Conservation (phyloP, 2,113 vertebrate genomes). For the Forbesichthys agassizii region DNA sequence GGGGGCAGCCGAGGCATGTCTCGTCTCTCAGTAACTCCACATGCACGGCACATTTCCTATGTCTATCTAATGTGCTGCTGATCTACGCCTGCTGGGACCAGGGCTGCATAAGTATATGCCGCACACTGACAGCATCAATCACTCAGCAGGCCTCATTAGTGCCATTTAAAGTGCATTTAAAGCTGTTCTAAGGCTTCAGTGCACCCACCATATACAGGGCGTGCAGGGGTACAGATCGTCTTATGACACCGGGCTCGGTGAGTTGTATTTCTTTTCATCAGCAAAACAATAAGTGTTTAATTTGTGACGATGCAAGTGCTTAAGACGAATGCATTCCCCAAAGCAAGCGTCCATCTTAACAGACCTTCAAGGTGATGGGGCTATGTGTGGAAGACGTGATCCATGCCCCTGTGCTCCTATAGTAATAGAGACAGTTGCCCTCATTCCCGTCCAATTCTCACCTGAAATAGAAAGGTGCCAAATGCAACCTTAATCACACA, state of each 20-base stretch:
- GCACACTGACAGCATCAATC: slow-evolving; percentile 75
- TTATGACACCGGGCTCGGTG: slow-evolving; percentile 20
- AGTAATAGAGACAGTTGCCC: slow-evolving; percentile 72
- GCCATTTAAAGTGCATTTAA: slow-evolving; percentile 78
- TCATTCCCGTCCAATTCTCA: slow-evolving; percentile 73
- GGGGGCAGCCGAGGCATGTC: slow-evolving; percentile 55
- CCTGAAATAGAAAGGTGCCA: slow-evolving; percentile 73
- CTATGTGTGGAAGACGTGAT: slow-evolving; percentile 34
- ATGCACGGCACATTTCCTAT: slow-evolving; percentile 68
- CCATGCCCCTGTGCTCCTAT: slow-evolving; percentile 50
- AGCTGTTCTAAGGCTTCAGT: slow-evolving; percentile 47
- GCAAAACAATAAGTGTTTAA: background rate
- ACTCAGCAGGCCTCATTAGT: slow-evolving; percentile 74
- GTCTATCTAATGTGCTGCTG: slow-evolving; percentile 74
- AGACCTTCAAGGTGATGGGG: slow-evolving; percentile 33
- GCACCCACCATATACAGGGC: slow-evolving; percentile 30
- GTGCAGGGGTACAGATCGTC: slow-evolving; percentile 24
- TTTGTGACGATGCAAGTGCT: background rate
- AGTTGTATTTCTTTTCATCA: slow-evolving; percentile 1
- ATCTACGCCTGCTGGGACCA: slow-evolving; percentile 76
- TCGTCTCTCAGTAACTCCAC: slow-evolving; percentile 53
- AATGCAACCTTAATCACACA: slow-evolving; percentile 73
- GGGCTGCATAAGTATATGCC: slow-evolving; percentile 69
- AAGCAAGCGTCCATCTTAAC: slow-evolving; percentile 10
- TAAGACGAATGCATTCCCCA: no score